Evolutionary conservation across 1,140 invertebrate species (phyloP), one percentile per base, ranked within the genome.

Genomic region (Cataglyphis hispanica): DNA sequence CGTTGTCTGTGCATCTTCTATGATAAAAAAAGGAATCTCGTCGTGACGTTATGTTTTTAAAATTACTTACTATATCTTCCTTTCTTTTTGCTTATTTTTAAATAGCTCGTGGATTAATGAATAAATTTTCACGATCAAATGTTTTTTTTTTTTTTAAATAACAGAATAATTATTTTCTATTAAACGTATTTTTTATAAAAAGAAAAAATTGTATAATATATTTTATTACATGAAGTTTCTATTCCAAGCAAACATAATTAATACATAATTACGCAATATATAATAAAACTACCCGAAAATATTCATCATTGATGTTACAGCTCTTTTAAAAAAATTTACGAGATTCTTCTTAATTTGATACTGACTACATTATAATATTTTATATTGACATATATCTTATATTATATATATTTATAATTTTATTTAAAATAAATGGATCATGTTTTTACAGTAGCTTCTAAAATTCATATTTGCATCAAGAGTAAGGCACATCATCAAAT

Each of bases 41-140:
- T 22, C 5, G 19, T 81, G 75, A 60, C 40, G 34, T 85, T 25
- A 80, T 67, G 50, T 13, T 80, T 80, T 80, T 85, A 58, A 16
- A 27, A 27, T 67, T 88, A 83, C n/a, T 67, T 88, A 83, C n/a
- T 25, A 63, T 76, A 61, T 64, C 10, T 50, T 34, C 27, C 61
- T 69, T 86, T 61, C n/a, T 43, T 58, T n/a, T n/a, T 43, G 22
- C 16, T 25, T 11, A 40, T 25, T 46, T 72, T 40, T 27, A 7
- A 13, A 56, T 2, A 70, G 11, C 3, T 58, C 16, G 27, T 70
- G 6, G 40, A 67, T 56, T 19, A 56, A 60, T 11, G 11, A 2
- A 58, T 1, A 78, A 5, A 61, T 27, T 43, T 46, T 50, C n/a
- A 10, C 11, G 5, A n/a, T 13, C 10, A 2, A 34, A 67, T 78